Evolutionary conservation across 2,888 invertebrate genomes (phyloP).

Genomic region (Corbicula japonica): DNA sequence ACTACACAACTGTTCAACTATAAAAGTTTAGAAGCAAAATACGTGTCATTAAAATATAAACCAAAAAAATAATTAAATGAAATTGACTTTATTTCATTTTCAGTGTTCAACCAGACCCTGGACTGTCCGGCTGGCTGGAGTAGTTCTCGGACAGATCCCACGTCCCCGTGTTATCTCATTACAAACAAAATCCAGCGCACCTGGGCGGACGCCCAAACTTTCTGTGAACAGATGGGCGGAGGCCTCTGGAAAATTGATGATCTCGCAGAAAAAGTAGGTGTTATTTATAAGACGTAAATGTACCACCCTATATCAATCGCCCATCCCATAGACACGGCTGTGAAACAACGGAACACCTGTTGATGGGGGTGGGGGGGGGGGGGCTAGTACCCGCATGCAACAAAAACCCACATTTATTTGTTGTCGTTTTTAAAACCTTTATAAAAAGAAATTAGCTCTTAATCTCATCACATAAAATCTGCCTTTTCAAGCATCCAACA

Average conservation of each 20-base stretch:
- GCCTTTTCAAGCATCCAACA: no score
- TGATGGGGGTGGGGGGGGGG: no score
- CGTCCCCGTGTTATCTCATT: conserved; percentile 57
- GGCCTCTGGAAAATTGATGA: conserved; percentile 46
- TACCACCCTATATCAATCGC: no score
- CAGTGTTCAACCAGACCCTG: conserved; percentile 30
- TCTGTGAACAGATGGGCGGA: conserved; percentile 60
- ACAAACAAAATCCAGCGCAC: conserved; percentile 57
- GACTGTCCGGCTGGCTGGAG: conserved; percentile 56
- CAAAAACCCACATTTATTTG: no score
- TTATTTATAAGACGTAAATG: no score
- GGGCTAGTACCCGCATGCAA: no score
- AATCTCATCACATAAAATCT: no score
- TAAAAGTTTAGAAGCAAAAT: not conserved
- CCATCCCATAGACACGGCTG: no score
- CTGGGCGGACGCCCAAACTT: conserved; percentile 50
- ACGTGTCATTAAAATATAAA: not conserved
- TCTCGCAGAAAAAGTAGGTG: conserved; percentile 52
- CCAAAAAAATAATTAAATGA: not conserved
- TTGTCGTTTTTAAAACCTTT: no score
- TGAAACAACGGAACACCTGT: no score
- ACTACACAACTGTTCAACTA: not conserved
- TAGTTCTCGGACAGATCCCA: conserved; percentile 24
- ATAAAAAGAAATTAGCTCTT: no score
- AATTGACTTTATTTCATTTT: not conserved